phyloP scores from a whole-genome alignment of 1,140 invertebrate species.

The Drosophila navojoa region DNA sequence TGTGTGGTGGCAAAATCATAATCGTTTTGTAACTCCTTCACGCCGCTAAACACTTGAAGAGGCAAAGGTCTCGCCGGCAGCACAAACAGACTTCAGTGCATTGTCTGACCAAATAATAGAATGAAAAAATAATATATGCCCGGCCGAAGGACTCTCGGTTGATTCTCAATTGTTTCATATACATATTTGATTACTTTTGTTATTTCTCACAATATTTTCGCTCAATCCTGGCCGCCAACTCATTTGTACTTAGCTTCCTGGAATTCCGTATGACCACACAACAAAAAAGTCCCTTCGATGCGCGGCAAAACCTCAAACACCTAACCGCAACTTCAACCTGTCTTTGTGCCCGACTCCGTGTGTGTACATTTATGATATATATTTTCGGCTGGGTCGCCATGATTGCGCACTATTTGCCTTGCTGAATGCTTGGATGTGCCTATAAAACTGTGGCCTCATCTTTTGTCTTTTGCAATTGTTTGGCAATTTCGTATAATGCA shows the following conservation, averaged over 20 bases:
- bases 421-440: slow-evolving; percentile 66
- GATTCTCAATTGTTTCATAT: background rate
- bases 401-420: slow-evolving; percentile 66
- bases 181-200: slow-evolving; percentile 69
- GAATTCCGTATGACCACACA: slow-evolving; percentile 66
- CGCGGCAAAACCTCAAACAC: slow-evolving; percentile 76
- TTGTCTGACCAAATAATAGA: slow-evolving; percentile 57
- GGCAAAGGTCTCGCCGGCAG: slow-evolving; percentile 4
- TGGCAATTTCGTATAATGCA: slow-evolving; percentile 70
- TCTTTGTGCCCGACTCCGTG: background rate
- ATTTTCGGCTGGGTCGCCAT: slow-evolving; percentile 55
- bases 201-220: slow-evolving; percentile 79
- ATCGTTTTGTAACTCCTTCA: slow-evolving; percentile 73
- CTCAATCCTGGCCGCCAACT: slow-evolving; percentile 46
- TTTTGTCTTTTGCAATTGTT: slow-evolving; percentile 72
- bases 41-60: slow-evolving; percentile 39
- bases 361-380: slow-evolving; percentile 76
- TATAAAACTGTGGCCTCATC: slow-evolving; percentile 62
- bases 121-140: slow-evolving; percentile 32
- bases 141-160: background rate
- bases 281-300: slow-evolving; percentile 39
- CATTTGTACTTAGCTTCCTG: slow-evolving; percentile 63
- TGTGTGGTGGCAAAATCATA: slow-evolving; percentile 78
- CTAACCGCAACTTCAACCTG: slow-evolving; percentile 56
- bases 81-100: slow-evolving; percentile 39